phyloP scores from a whole-genome alignment of 2,797 vertebrate species.

The Distichodus sexfasciatus region DNA sequence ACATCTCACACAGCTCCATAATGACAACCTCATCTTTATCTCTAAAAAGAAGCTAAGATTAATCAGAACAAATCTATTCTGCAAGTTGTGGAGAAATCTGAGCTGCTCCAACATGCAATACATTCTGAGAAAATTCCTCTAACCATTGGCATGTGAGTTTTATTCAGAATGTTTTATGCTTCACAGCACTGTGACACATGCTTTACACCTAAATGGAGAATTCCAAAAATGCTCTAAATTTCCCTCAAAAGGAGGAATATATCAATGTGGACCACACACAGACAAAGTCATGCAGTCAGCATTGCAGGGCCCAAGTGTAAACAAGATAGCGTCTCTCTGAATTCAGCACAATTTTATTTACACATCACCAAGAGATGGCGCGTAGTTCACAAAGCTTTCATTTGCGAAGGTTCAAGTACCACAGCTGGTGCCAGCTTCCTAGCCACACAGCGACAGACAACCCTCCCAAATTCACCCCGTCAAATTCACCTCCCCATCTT shows the following conservation, averaged over 20 bases:
- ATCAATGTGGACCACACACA: constrained; percentile 27
- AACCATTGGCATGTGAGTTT: too few relatives aligned
- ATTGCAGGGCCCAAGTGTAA: constrained; percentile 12
- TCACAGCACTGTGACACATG: not conserved
- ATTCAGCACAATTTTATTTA: constrained; percentile 29
- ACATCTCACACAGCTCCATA: too few relatives aligned
- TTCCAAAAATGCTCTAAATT: constrained; percentile 4
- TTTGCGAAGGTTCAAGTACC: constrained; percentile 3
- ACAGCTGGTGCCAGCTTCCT: constrained; percentile 6
- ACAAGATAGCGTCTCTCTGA: constrained; percentile 28
- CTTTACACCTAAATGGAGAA: not conserved
- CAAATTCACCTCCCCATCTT: not conserved
- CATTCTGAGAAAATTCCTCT: too few relatives aligned
- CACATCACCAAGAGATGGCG: constrained; percentile 15
- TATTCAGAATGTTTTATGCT: not conserved
- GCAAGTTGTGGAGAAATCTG: too few relatives aligned
- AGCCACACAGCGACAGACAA: not conserved
- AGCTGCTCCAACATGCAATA: too few relatives aligned
- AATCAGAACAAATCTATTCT: too few relatives aligned
- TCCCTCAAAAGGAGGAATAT: not conserved
- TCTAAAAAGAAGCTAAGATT: too few relatives aligned
- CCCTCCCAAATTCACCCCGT: not conserved
- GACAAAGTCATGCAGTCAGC: constrained; percentile 9
- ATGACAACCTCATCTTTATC: too few relatives aligned
- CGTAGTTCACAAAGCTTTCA: constrained; percentile 10